Base-by-base conservation (phyloP, 2,888 invertebrate species). In the Amphipoea oculea region DNA sequence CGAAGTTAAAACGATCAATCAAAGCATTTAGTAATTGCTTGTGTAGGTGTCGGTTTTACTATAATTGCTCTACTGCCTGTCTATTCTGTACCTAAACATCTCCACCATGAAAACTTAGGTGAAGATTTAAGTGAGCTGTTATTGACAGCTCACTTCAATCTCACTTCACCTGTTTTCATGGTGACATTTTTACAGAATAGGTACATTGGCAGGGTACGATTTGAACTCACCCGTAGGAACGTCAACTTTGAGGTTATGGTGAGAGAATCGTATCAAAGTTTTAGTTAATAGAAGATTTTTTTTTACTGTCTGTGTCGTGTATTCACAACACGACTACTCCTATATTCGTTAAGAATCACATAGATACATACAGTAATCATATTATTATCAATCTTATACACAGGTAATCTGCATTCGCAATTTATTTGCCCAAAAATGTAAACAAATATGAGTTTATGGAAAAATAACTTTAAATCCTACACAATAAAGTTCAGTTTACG, bases 1-100 rank as follows among this genome's bases (percentile, higher is more conserved):
- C 40, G n/a, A 81, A 77, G 71, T 63, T 68, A 68, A 45, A 68
- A 71, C 67, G 29, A 82, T 77, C 63, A 68, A 82, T 82, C 67
- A 82, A 48, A 72, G 68, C 23, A 63, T 82, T 81, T 48, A 68
- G 3, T 68, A n/a, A 69, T 75, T 65, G n/a, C 48, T 81, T 51
- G n/a, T 71, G 20, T 54, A 2, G 29, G 54, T 36, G 40, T 48
- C 40, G 4, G 48, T 72, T 77, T 76, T 62, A 63, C 20, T 77
- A 36, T 1, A 68, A 51, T 63, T 36, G 14, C 1, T 62, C 6
- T 29, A 76, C 9, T 45, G 45, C 45, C 45, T 45, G 45, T 11
- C 45, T 45, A 45, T 11, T 45, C 1, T 45, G 45, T 45, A 29
- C 29, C 29, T 29, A 45, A 45, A 45, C 9, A 45, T 45, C 45